Evolutionary conservation across 1,140 invertebrate species (phyloP).

Genomic region (Chironomus striatipennis): DNA sequence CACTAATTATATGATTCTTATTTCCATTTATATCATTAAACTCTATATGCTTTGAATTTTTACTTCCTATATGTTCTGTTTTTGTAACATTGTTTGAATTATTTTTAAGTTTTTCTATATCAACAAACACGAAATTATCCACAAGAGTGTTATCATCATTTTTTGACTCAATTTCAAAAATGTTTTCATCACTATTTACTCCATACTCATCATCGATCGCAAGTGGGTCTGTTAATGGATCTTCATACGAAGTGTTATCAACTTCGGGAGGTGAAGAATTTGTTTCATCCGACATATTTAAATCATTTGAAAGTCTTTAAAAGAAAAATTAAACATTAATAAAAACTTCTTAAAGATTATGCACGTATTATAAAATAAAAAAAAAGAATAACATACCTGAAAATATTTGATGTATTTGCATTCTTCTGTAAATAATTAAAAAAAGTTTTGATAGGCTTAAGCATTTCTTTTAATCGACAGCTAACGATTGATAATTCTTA

Average conservation of each 20-base stretch:
- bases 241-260: slow-evolving; percentile 25
- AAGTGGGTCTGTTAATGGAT: slow-evolving; percentile 36
- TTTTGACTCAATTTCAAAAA: neutral
- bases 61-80: neutral
- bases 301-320: slow-evolving; percentile 24
- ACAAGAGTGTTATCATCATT: neutral
- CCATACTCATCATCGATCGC: slow-evolving; percentile 33
- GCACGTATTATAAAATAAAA: too few relatives aligned
- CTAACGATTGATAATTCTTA: neutral
- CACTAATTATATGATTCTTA: neutral
- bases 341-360: too few relatives aligned
- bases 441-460: slow-evolving; percentile 38
- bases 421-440: slow-evolving; percentile 40
- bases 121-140: neutral
- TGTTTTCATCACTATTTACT: neutral
- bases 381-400: too few relatives aligned
- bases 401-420: slow-evolving; percentile 36
- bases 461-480: slow-evolving; percentile 30
- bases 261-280: slow-evolving; percentile 29
- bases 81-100: neutral
- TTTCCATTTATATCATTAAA: neutral
- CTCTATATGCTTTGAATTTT: neutral
- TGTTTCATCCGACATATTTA: slow-evolving; percentile 29
- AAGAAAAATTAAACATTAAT: neutral
- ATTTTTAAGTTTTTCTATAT: slow-evolving; percentile 7